A percentile compares a stretch with the other conserved stretches of the same genome.
Evolutionary conservation across 1,140 invertebrate genomes (phyloP).

Genomic region (Lasioglossum baleicum): DNA sequence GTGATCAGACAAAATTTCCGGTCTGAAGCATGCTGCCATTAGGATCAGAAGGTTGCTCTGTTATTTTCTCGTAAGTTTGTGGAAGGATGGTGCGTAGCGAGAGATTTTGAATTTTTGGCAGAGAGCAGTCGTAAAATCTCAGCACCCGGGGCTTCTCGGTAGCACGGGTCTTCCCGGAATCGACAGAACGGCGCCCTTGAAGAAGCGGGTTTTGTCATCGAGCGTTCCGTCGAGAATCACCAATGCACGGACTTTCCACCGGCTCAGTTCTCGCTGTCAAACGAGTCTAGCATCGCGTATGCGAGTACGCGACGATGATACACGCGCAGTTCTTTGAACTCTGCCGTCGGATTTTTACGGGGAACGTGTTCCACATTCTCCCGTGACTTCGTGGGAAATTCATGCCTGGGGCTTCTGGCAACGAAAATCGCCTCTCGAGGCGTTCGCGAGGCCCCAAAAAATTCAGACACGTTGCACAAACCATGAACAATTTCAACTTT

Average conservation of each 20-base stretch:
- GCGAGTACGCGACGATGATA: not conserved
- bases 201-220: slow-evolving; percentile 51
- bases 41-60: not conserved
- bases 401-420: not conserved
- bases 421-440: not conserved
- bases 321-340: slow-evolving; percentile 18
- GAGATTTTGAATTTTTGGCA: not conserved
- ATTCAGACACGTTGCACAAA: not conserved
- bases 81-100: not conserved
- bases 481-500: too few species aligned
- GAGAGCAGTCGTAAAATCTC: not conserved
- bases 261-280: slow-evolving; percentile 7
- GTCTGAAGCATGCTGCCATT: too few species aligned
- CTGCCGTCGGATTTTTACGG: not conserved
- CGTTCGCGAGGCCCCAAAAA: not conserved
- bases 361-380: not conserved
- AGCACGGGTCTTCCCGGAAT: slow-evolving; percentile 38
- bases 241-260: slow-evolving; percentile 49
- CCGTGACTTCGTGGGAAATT: not conserved
- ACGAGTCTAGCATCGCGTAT: slow-evolving; percentile 8
- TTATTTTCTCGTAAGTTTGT: not conserved
- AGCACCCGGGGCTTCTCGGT: slow-evolving; percentile 12
- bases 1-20: not conserved
- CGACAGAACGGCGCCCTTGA: slow-evolving; percentile 23
- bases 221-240: slow-evolving; percentile 38